Percentiles rank a stretch among this genome's conserved stretches.
These are phyloP conservation scores for Silurus meridionalis DNA, from an alignment of 2,113 vertebrate genomes.

Conservation along the genomic window DNA sequence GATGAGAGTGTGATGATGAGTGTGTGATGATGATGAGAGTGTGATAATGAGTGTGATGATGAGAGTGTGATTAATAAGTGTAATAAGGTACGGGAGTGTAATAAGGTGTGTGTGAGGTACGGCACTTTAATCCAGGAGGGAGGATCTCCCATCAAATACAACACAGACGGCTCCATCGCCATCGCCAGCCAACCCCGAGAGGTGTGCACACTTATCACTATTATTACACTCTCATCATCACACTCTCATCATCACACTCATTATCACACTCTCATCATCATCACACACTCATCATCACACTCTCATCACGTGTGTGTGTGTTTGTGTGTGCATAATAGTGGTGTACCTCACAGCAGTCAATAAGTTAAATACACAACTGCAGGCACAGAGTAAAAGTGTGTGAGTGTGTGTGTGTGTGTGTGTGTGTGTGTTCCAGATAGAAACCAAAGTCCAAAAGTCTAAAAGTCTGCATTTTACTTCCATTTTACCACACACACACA, in stretches of 20 bases:
- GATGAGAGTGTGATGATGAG: too few species aligned
- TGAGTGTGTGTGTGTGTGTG: background rate
- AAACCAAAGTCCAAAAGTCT: background rate
- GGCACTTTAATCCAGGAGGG: constrained; percentile 92
- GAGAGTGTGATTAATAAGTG: too few species aligned
- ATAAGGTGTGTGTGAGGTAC: too few species aligned
- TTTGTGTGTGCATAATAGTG: background rate
- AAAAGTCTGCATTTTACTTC: background rate
- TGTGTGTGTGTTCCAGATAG: background rate
- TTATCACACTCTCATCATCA: too few species aligned
- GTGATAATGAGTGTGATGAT: too few species aligned
- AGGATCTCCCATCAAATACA: constrained; percentile 94
- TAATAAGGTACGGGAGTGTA: too few species aligned
- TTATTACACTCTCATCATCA: too few species aligned
- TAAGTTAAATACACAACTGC: background rate
- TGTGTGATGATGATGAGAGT: too few species aligned
- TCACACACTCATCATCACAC: too few species aligned
- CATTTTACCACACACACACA: background rate
- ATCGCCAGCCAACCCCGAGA: constrained; percentile 90
- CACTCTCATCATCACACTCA: too few species aligned
- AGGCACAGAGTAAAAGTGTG: background rate
- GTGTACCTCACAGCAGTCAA: background rate
- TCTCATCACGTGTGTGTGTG: background rate
- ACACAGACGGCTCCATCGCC: constrained; percentile 84
- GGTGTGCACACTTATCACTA: constrained; percentile 66